Evolutionary conservation across 2,888 invertebrate genomes (phyloP).

Genomic region (Heliconius cydno): DNA sequence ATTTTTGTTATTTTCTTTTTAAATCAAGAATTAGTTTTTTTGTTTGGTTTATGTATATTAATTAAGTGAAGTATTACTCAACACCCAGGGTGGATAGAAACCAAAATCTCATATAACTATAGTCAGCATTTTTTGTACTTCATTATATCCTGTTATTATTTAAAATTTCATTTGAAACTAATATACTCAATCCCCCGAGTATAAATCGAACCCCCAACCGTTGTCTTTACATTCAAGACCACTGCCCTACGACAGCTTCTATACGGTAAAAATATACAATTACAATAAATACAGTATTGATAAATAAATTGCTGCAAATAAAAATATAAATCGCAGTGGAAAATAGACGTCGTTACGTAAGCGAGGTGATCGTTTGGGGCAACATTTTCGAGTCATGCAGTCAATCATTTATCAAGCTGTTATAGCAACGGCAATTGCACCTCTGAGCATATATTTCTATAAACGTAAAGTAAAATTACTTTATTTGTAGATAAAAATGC

Average conservation of each 20-base stretch:
- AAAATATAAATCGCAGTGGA: constrained; percentile 64
- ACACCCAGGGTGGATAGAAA: background rate
- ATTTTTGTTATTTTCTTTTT: background rate
- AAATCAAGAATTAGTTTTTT: background rate
- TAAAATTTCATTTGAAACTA: no score
- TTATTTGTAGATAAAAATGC: background rate
- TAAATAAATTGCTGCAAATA: constrained; percentile 56
- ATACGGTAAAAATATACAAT: background rate
- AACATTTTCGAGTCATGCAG: constrained; percentile 83
- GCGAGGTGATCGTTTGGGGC: constrained; percentile 73
- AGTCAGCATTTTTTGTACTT: no score
- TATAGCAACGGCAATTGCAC: constrained; percentile 78
- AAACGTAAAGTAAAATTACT: background rate
- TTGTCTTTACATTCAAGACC: background rate
- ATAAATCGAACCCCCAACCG: background rate
- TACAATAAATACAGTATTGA: background rate
- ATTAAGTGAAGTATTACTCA: background rate
- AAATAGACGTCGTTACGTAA: constrained; percentile 79
- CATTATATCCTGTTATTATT: no score
- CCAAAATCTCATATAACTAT: no score
- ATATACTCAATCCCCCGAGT: no score
- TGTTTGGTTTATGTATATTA: background rate
- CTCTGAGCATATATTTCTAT: constrained; percentile 43
- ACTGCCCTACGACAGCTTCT: background rate
- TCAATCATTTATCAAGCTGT: constrained; percentile 83